Evolutionary conservation across 30 jellyfish, hydroid and myxozoan species (phyloP), one percentile per base, ranked within the genome.

Genomic region (Mastigias papua): DNA sequence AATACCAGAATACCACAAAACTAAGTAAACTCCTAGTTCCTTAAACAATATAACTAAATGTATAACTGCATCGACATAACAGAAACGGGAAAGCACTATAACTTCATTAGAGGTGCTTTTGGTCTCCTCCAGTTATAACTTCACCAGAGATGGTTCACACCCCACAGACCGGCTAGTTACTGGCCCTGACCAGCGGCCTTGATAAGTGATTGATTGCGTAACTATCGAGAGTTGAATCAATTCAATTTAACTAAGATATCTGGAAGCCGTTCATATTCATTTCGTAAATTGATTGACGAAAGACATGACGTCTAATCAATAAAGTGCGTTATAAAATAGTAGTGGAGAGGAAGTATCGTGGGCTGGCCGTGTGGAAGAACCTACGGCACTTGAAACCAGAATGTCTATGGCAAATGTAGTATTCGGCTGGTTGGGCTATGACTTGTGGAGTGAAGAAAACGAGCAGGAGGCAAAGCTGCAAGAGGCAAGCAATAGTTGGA

Each of bases 391-490:
- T 28, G 17, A 66, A 76, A 34, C 87, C 49, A 48, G 34, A 35
- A 76, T 65, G 63, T 54, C 76, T 26, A 19, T 34, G 46, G 51
- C 74, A 25, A 27, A 63, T 28, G 73, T 72, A 70, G 85, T 73
- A 33, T 62, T 75, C 50, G 69, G 88, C 57, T 85, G 94, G 94
- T 65, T 73, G 8, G 94, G 88, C 11, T 85, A 85, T 83, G 88
- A 85, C 78, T 85, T 73, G 88, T 85, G 94, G 88, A 68, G 34
- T 57, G 73, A 63, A 31, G 82, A 22, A 29, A 31, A 35, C 19
- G 54, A 19, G 21, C 28, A 72, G 15, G 72, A 78, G 46, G 20
- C 58, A 32, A 32, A 6, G 16, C 54, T 23, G 34, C 30, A 83
- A 30, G 50, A 51, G 48, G 29, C 23, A 11, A 69, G 32, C 54